Evolutionary conservation across 1,140 invertebrate genomes (phyloP), one percentile per base, ranked within the genome.

Genomic region (Temnothorax longispinosus): DNA sequence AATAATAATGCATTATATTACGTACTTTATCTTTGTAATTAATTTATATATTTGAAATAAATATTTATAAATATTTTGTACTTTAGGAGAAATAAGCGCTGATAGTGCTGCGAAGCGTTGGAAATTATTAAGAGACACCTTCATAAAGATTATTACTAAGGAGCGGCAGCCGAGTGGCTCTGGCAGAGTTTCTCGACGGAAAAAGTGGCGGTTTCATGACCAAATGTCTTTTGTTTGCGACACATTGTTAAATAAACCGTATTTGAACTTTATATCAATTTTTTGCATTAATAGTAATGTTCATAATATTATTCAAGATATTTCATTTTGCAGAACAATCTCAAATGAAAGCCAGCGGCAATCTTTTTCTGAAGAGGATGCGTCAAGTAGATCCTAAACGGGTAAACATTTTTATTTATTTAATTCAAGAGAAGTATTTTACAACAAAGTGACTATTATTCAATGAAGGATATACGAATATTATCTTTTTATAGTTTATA

Each of bases 231-330:
- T 64, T 64, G 32, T 64, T 64, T 35, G 35, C 15, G 35, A 67
- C 18, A 65, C 35, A 67, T 21, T 67, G 64, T 41, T 67, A 67
- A 41, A 41, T 67, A 41, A 35, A 67, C 18, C 8, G 64, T 67
- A 67, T 18, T 18, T 67, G n/a, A 41, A 67, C 32, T 67, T 2
- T 18, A 67, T 67, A 67, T 41, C 18, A 60, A n/a, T 64, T 18
- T 38, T 64, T 64, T 38, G 32, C 15, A 67, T 67, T 41, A 67
- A 65, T 38, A 38, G 15, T 38, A 67, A 67, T 67, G 35, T 2
- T 7, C 18, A 21, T 35, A 67, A 67, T 67, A 67, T 67, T 67
- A 41, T 67, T 67, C 15, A 35, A 67, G 10, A 67, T 67, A 67
- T 67, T 67, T 41, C 18, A 67, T 67, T 67, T 58, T 67, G 6